These are phyloP conservation scores for Montipora efflorescens DNA, from an alignment of 64 coral and sea anemone genomes.

Conservation along the genomic window DNA sequence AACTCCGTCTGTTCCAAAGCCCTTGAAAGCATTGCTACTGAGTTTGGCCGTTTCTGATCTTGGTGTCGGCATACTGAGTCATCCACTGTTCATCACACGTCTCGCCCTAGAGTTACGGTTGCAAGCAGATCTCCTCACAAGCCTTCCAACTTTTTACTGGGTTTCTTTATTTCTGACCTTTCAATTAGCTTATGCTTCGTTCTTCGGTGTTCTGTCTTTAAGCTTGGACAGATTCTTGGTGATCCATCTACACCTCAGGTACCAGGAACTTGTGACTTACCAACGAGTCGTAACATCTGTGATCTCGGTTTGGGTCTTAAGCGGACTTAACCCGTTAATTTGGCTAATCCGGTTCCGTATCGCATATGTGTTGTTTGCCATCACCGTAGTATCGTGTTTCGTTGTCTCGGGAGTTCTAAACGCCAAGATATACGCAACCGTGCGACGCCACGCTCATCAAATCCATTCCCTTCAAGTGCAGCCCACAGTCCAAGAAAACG, in stretches of 20 bases:
- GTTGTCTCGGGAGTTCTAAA: not conserved
- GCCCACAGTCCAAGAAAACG: not conserved
- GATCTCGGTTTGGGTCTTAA: not conserved
- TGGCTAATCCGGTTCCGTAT: not conserved
- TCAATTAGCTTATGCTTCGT: not conserved
- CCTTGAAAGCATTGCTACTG: not conserved
- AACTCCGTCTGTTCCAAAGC: not conserved
- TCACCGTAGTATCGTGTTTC: not conserved
- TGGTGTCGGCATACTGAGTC: not conserved
- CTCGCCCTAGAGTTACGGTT: not conserved
- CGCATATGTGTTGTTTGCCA: not conserved
- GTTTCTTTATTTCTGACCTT: not conserved
- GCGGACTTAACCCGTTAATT: not conserved
- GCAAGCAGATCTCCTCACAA: not conserved
- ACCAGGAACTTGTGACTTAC: slow-evolving; percentile 20
- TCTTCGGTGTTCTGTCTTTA: not conserved
- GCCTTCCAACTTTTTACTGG: not conserved
- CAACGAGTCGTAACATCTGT: not conserved
- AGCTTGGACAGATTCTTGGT: slow-evolving; percentile 20
- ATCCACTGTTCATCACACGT: not conserved
- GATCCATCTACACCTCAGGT: not conserved
- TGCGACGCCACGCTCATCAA: not conserved
- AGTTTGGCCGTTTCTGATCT: slow-evolving; percentile 29
- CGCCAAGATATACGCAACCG: not conserved
- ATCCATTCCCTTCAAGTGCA: not conserved